Percentiles rank a stretch among this genome's conserved stretches.
Evolutionary conservation across 2,113 vertebrate genomes (phyloP).

Genomic region (Oncorhynchus tshawytscha): DNA sequence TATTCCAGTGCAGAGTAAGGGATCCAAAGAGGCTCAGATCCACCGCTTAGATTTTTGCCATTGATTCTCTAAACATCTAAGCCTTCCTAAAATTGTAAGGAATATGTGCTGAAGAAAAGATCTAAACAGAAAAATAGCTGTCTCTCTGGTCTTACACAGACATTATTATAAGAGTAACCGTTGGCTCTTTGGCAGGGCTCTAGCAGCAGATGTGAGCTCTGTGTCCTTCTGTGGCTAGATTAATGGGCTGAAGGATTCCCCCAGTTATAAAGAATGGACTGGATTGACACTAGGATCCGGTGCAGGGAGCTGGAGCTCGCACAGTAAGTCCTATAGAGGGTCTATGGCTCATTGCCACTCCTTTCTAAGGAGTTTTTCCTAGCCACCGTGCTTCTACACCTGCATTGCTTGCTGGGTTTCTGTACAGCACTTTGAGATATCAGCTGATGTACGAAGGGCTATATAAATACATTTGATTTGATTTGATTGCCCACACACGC

Average conservation of each 20-base stretch:
- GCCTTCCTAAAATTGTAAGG: not conserved
- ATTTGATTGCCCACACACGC: no score
- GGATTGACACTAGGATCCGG: constrained; percentile 34
- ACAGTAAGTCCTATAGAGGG: constrained; percentile 30
- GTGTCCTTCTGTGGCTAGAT: constrained; percentile 44
- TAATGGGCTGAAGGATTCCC: constrained; percentile 18
- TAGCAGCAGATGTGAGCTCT: constrained; percentile 57
- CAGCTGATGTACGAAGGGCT: no score
- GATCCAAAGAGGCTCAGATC: not conserved
- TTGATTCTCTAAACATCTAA: not conserved
- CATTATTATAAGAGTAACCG: constrained; percentile 32
- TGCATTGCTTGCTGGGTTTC: no score
- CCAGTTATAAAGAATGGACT: constrained; percentile 37
- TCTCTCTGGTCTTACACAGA: constrained; percentile 39
- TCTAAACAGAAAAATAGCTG: constrained; percentile 11
- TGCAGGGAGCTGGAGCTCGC: constrained; percentile 17
- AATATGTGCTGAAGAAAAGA: no score
- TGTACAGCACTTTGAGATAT: no score
- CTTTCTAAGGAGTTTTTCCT: no score
- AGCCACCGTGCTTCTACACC: no score
- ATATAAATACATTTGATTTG: no score
- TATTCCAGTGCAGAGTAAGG: not conserved
- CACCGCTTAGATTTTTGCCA: not conserved
- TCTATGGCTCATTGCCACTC: constrained; percentile 6
- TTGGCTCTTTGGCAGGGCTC: constrained; percentile 50